Percentiles rank a stretch among this genome's conserved stretches.
Evolutionary conservation across 2,888 invertebrate species (phyloP).

Genomic region (Melolontha melolontha): DNA sequence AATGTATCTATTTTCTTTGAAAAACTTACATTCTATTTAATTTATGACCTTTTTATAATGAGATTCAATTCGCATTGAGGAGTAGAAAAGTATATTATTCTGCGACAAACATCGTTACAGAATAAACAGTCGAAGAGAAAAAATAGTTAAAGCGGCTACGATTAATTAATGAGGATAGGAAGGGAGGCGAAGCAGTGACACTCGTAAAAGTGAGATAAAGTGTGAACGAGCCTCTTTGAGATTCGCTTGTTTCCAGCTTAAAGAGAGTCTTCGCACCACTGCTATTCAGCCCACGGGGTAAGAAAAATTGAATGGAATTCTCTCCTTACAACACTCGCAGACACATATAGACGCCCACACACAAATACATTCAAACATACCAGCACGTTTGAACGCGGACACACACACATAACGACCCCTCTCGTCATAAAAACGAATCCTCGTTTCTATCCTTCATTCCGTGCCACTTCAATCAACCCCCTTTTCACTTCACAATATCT

Average conservation of each 20-base stretch:
- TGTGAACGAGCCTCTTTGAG: conserved; percentile 47
- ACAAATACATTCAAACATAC: no score
- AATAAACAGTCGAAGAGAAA: background rate
- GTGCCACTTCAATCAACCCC: conserved; percentile 43
- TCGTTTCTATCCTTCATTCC: conserved; percentile 41
- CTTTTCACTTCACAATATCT: conserved; percentile 32
- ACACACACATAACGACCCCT: conserved; percentile 17
- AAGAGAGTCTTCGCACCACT: conserved; percentile 48
- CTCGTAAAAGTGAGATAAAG: conserved; percentile 37
- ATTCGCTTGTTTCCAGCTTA: conserved; percentile 51
- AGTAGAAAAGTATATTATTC: no score
- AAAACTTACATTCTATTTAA: no score
- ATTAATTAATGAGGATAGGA: conserved; percentile 27
- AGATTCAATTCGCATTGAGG: no score
- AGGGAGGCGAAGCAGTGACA: conserved; percentile 6
- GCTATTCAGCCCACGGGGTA: conserved; percentile 50
- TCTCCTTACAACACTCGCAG: conserved; percentile 22
- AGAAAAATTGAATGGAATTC: conserved; percentile 49
- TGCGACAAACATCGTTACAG: background rate
- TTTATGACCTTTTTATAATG: no score
- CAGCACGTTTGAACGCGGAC: no score
- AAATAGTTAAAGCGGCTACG: conserved; percentile 9
- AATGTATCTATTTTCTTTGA: no score
- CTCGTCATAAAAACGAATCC: conserved; percentile 40
- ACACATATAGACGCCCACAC: no score